Conservation (phyloP, 2,888 invertebrate genomes). For the Thera obeliscata region DNA sequence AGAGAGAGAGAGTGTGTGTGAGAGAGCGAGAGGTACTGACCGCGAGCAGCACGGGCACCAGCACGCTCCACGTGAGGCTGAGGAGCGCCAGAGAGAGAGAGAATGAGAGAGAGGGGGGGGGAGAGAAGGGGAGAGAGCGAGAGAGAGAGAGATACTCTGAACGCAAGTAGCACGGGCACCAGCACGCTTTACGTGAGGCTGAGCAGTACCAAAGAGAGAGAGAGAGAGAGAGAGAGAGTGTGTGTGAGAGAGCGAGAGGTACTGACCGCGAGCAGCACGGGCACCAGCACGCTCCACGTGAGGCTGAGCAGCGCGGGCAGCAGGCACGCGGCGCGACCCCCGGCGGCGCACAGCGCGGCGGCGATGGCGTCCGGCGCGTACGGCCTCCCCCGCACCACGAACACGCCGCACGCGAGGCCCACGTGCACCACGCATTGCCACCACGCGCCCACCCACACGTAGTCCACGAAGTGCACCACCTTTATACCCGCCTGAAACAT, state of each 20-base stretch:
- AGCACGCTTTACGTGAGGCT: conserved; percentile 90
- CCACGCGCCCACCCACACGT: conserved; percentile 93
- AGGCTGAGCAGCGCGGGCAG: conserved; percentile 88
- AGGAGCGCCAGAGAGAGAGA: too few species aligned
- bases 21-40: too few species aligned
- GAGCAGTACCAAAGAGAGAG: too few species aligned
- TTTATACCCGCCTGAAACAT: conserved; percentile 87
- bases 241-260: too few species aligned
- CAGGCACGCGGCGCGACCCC: conserved; percentile 62
- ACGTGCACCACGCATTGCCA: conserved; percentile 93
- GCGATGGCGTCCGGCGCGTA: conserved; percentile 90
- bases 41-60: too few species aligned
- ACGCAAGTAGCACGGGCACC: conserved; percentile 2
- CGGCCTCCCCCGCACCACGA: conserved; percentile 93
- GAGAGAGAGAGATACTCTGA: too few species aligned
- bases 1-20: too few species aligned
- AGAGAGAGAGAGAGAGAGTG: too few species aligned
- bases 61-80: too few species aligned
- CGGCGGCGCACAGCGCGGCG: conserved; percentile 71
- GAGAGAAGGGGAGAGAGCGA: too few species aligned
- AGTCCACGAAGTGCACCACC: conserved; percentile 93
- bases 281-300: conserved; percentile 94
- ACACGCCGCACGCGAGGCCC: conserved; percentile 91
- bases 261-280: conserved; percentile 85
- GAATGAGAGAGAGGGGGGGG: too few species aligned